phyloP scores from a whole-genome alignment of 2,113 vertebrate genomes.

The Smithornis capensis region DNA sequence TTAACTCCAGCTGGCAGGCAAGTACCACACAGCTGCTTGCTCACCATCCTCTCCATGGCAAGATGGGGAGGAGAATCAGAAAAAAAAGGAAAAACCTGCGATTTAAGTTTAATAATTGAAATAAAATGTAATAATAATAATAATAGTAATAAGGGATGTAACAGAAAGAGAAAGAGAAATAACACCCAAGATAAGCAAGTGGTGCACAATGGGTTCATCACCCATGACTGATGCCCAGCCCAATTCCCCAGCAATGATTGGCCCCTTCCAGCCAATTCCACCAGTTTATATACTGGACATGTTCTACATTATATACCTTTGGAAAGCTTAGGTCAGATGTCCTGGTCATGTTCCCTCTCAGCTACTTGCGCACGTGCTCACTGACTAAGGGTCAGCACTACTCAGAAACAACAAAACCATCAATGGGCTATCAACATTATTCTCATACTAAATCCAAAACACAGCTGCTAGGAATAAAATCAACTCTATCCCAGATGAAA shows the following conservation, averaged over 20 bases:
- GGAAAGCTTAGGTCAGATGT: neutral
- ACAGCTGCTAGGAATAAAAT: neutral
- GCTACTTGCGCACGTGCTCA: neutral
- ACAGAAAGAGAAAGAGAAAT: neutral
- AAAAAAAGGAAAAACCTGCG: neutral
- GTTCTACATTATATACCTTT: neutral
- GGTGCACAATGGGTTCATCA: neutral
- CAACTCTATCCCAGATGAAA: neutral
- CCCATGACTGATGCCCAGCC: accelerated
- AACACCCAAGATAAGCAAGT: neutral
- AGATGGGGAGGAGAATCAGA: neutral
- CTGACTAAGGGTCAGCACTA: neutral
- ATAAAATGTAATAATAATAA: neutral
- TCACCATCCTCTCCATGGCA: neutral
- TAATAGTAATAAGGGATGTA: neutral
- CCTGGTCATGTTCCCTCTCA: neutral
- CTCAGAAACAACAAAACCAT: neutral
- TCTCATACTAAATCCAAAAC: neutral
- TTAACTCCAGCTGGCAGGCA: neutral
- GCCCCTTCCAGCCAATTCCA: accelerated
- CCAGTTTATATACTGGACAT: too few relatives aligned
- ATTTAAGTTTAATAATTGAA: neutral
- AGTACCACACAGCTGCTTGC: neutral
- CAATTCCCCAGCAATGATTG: neutral
- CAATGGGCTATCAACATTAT: neutral